A percentile compares a stretch with the other conserved stretches of the same genome.
Conservation (phyloP, 2,888 invertebrate species). For the Chrysolina oricalcia region DNA sequence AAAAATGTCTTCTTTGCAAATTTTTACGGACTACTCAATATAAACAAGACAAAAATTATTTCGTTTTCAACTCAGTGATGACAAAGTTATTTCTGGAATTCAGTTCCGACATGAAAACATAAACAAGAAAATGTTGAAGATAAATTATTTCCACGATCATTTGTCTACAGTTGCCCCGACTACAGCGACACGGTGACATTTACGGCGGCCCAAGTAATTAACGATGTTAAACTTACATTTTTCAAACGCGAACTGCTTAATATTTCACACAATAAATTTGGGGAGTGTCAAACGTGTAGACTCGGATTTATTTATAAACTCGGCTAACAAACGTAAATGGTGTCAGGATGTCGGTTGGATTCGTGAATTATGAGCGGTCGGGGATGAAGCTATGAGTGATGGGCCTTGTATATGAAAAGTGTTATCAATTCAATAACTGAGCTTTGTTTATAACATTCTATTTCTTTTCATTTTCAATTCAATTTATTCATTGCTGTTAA, state of each 20-base stretch:
- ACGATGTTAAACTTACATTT: conserved; percentile 71
- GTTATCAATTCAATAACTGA: conserved; percentile 4
- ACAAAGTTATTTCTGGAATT: conserved; percentile 53
- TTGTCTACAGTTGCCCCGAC: conserved; percentile 70
- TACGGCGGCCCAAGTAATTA: conserved; percentile 71
- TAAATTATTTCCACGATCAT: conserved; percentile 70
- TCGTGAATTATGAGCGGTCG: conserved; percentile 44
- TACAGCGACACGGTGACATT: conserved; percentile 70
- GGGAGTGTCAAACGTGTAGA: conserved; percentile 68
- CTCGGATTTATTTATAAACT: conserved; percentile 63
- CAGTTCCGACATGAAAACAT: conserved; percentile 42
- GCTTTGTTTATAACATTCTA: too few species aligned
- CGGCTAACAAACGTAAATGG: conserved; percentile 44
- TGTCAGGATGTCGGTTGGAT: conserved; percentile 40
- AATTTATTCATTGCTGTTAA: too few species aligned
- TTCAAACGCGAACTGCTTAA: conserved; percentile 70
- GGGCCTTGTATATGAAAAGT: not conserved
- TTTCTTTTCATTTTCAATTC: too few species aligned
- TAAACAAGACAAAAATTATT: conserved; percentile 2
- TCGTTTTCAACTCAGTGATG: conserved; percentile 41
- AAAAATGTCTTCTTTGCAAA: not conserved
- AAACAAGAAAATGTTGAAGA: conserved; percentile 60
- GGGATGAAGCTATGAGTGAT: not conserved
- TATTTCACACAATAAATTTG: conserved; percentile 71
- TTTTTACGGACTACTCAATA: not conserved